Conservation (phyloP, 2,113 vertebrate genomes). For the Rhinoderma darwinii region DNA sequence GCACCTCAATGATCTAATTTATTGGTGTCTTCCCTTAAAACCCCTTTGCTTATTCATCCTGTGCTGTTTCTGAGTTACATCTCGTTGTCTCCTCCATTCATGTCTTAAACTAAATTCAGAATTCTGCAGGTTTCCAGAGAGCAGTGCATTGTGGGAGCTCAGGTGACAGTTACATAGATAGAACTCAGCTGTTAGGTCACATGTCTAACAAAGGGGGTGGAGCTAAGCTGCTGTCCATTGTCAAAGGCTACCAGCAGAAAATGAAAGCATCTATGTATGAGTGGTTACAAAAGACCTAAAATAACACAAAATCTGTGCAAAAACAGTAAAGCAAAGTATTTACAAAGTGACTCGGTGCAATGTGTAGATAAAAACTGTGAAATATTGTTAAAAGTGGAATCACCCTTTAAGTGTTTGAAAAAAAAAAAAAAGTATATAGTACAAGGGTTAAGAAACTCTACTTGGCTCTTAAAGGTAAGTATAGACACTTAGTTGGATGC, state of each 20-base stretch:
- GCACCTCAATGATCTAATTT: no score
- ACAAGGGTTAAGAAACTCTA: background rate
- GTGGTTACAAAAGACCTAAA: background rate
- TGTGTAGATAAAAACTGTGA: background rate
- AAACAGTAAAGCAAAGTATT: background rate
- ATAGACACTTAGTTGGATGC: background rate
- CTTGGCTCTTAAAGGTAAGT: background rate
- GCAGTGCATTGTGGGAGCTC: background rate
- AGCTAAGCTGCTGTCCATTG: background rate
- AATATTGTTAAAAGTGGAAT: background rate
- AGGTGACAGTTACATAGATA: background rate
- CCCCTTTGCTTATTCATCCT: no score
- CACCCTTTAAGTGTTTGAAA: background rate
- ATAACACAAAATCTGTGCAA: background rate
- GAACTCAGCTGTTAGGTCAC: background rate
- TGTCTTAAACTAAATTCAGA: background rate
- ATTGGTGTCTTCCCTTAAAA: no score
- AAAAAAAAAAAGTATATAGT: background rate
- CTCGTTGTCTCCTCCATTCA: background rate
- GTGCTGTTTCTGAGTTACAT: no score
- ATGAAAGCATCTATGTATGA: background rate
- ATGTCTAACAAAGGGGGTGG: background rate
- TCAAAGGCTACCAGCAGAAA: background rate
- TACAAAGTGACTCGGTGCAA: background rate
- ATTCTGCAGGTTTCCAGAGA: background rate